Conservation (phyloP, 1,140 invertebrate genomes). For the Druon quercuslanigerum region DNA sequence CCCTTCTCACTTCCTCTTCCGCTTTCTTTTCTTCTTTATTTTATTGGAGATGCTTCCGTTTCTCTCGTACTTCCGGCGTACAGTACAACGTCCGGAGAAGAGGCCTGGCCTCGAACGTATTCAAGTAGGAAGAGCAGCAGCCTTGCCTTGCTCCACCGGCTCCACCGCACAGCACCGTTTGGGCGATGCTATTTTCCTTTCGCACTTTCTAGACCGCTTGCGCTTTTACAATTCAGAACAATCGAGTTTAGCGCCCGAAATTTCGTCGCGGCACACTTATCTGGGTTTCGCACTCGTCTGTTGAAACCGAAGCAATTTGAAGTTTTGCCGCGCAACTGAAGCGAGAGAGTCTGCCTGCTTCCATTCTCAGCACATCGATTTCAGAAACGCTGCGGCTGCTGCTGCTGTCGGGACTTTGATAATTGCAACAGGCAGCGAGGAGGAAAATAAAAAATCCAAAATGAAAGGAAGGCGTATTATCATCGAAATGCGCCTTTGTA, state of each 20-base stretch:
- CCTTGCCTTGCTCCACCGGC: slow-evolving; percentile 1
- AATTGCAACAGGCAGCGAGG: background rate
- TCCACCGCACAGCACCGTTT: background rate
- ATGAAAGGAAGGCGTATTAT: background rate
- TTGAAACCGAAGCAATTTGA: slow-evolving; percentile 29
- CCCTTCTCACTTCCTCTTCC: slow-evolving; percentile 33
- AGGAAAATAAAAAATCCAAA: background rate
- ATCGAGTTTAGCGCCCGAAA: background rate
- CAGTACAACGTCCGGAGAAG: slow-evolving; percentile 27
- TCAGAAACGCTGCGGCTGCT: slow-evolving; percentile 10
- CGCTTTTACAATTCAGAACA: background rate
- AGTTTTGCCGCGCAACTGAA: slow-evolving; percentile 21
- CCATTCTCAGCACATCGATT: slow-evolving; percentile 16
- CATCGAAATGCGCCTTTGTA: background rate
- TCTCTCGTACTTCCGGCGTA: slow-evolving; percentile 29
- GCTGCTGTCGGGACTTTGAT: slow-evolving; percentile 3
- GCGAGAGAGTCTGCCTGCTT: background rate
- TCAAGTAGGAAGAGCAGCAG: background rate
- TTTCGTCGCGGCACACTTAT: slow-evolving; percentile 28
- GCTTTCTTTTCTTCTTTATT: slow-evolving; percentile 37
- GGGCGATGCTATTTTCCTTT: slow-evolving; percentile 30
- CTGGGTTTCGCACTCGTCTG: slow-evolving; percentile 13
- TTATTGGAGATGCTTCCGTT: slow-evolving; percentile 21
- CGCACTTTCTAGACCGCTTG: background rate
- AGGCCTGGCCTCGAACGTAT: slow-evolving; percentile 10